Evolutionary conservation across 92 coral and sea anemone species (phyloP), one percentile per base, ranked within the genome.

Genomic region (Zoanthus solanderi): DNA sequence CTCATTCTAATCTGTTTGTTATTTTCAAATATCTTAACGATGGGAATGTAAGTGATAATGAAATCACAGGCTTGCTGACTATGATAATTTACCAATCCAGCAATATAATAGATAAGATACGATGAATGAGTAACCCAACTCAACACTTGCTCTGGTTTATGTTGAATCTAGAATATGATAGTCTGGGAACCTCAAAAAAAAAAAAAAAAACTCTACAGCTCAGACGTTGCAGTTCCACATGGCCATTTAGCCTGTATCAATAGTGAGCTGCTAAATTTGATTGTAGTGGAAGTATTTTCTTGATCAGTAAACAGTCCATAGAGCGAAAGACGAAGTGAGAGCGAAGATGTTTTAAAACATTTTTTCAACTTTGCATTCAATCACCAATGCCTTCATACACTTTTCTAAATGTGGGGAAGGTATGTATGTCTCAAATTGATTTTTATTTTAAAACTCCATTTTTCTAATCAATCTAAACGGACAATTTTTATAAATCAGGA

Each of bases 31-130:
- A 66, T 32, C 28, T 68, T 63, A 80, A 48, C 44, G 75, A 28
- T 56, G 85, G 85, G 85, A 81, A 81, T 81, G 75, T 66, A 81
- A 66, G 75, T 30, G 74, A 65, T 47, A 66, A 75, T 66, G 42
- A 71, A 18, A 18, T 60, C 57, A 45, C 11, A 11, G 7, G 61
- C 15, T 69, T 15, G 28, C 32, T 63, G 30, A 13, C 56, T 11
- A 28, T 44, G 46, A 81, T 81, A 60, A 66, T 45, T 44, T 15
- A 45, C 57, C 85, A 65, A 80, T 80, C 74, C 57, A 63, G 85
- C 85, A 23, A 45, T 81, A 71, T 37, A 37, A 37, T 37, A 81
- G 85, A 81, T 81, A 81, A 65, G 75, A 65, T 63, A 23, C 23
- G 29, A 66, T 68, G 46, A 45, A 81, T 44, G 60, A 23, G 11